phyloP scores from a whole-genome alignment of 2,888 invertebrate species.

The Sinodicranocentrus sp. region DNA sequence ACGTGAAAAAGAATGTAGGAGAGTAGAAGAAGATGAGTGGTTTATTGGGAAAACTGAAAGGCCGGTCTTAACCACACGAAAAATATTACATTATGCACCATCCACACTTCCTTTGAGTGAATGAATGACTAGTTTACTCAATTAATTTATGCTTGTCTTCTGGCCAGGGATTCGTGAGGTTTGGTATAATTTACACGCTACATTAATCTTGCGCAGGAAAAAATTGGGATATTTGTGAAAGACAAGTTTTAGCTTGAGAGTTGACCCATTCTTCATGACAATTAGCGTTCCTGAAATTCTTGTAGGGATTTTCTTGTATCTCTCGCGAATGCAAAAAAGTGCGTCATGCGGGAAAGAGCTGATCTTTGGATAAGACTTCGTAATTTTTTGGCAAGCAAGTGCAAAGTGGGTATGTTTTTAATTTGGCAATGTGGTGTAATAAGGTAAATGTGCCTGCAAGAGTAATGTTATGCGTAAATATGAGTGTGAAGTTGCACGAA shows the following conservation, averaged over 20 bases:
- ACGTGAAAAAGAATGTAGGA: constrained; percentile 13
- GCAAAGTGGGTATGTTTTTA: too few relatives aligned
- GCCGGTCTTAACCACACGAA: not conserved
- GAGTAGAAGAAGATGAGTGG: not conserved
- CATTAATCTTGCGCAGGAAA: constrained; percentile 18
- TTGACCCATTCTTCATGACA: not conserved
- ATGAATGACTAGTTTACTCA: constrained; percentile 18
- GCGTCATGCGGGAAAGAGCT: too few relatives aligned
- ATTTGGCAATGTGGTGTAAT: too few relatives aligned
- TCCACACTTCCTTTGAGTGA: not conserved
- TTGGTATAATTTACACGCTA: constrained; percentile 27
- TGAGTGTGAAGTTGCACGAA: too few relatives aligned
- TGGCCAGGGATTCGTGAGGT: not conserved
- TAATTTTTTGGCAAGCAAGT: too few relatives aligned
- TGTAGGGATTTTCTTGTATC: too few relatives aligned
- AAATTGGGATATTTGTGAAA: not conserved
- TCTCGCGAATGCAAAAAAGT: too few relatives aligned
- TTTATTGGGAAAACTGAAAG: constrained; percentile 21
- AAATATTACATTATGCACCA: not conserved
- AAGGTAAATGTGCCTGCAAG: too few relatives aligned
- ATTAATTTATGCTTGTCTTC: constrained; percentile 36
- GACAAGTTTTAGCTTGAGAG: not conserved
- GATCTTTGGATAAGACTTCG: too few relatives aligned
- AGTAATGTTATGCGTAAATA: too few relatives aligned
- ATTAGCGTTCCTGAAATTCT: constrained; percentile 10